Percentiles rank a stretch among this genome's conserved stretches.
phyloP scores from a whole-genome alignment of 2,113 vertebrate genomes.

The Catagonus wagneri region DNA sequence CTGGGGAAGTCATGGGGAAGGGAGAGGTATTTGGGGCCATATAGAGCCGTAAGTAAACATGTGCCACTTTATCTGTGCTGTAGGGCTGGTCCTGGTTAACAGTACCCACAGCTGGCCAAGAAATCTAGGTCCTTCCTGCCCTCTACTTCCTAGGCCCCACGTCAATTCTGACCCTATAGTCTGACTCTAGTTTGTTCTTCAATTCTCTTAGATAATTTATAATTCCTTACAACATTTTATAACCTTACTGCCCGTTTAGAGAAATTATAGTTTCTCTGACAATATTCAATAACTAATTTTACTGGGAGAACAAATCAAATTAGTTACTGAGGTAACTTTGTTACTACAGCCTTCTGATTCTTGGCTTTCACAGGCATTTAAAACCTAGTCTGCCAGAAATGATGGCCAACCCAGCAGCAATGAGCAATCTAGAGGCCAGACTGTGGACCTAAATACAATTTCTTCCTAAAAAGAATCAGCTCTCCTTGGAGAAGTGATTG shows the following conservation, averaged over 20 bases:
- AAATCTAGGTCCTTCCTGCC: background rate
- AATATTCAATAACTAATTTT: conserved; percentile 4
- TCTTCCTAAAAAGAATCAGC: background rate
- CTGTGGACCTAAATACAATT: background rate
- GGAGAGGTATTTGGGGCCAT: background rate
- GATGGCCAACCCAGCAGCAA: background rate
- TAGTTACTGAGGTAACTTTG: background rate
- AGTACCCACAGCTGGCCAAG: background rate
- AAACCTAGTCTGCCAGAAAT: background rate
- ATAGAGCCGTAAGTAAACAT: background rate
- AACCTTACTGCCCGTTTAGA: background rate
- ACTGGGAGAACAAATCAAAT: background rate
- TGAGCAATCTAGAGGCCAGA: background rate
- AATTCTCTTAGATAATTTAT: background rate
- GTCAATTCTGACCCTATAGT: background rate
- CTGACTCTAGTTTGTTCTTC: background rate
- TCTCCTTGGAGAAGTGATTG: background rate
- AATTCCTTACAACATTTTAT: background rate
- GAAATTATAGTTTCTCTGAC: background rate
- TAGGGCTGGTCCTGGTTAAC: background rate
- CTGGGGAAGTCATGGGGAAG: background rate
- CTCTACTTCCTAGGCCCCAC: background rate
- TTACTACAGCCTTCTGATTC: background rate
- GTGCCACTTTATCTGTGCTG: too few species aligned
- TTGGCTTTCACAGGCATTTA: background rate